Evolutionary conservation across 2,113 vertebrate species (phyloP).

Genomic region (Lophochroa leadbeateri): DNA sequence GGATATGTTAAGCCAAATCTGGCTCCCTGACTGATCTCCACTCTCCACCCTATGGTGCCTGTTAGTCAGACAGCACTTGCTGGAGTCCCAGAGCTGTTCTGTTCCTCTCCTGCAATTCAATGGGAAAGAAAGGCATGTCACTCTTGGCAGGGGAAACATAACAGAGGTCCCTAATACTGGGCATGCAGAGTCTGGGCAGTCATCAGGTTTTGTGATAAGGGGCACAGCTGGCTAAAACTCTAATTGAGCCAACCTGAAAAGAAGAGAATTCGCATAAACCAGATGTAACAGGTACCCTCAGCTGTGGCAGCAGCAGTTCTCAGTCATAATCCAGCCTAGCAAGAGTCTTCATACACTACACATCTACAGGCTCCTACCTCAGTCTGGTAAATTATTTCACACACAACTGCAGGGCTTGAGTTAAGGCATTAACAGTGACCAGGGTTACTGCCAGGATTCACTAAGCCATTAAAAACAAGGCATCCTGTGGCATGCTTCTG

Average conservation of each 20-base stretch:
- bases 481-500: background rate
- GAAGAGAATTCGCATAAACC: background rate
- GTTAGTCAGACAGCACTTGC: background rate
- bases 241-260: background rate
- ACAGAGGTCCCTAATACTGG: background rate
- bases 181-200: background rate
- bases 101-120: background rate
- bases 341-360: background rate
- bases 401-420: background rate
- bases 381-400: background rate
- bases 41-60: fast-evolving
- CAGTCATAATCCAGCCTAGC: background rate
- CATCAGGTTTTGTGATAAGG: background rate
- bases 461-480: background rate
- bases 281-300: background rate
- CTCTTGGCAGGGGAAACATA: background rate
- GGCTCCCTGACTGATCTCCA: background rate
- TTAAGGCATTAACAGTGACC: background rate
- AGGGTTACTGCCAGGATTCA: background rate
- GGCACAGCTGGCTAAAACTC: background rate
- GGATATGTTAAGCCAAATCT: background rate
- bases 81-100: background rate
- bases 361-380: background rate
- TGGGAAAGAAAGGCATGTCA: background rate
- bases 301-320: background rate